Evolutionary conservation across 2,888 invertebrate genomes (phyloP).

Genomic region (Tuberolachnus salignus): DNA sequence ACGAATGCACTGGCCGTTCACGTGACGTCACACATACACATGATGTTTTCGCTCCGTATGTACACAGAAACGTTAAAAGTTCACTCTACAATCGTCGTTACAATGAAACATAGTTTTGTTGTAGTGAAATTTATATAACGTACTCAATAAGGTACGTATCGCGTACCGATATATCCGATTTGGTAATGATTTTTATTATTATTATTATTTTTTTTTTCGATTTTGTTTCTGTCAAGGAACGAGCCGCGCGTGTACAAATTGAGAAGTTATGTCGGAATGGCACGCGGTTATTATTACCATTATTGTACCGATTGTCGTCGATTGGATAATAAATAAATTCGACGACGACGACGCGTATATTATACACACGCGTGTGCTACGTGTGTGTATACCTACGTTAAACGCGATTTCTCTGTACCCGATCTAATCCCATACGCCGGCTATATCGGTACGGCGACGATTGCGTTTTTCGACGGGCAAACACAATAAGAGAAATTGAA

Average conservation of each 20-base stretch:
- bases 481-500: constrained; percentile 29
- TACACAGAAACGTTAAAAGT: no score
- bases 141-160: background rate
- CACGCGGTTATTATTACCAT: constrained; percentile 11
- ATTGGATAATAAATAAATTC: constrained; percentile 13
- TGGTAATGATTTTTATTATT: no score
- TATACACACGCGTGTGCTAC: background rate
- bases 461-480: background rate
- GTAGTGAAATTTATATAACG: no score
- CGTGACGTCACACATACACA: no score
- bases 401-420: constrained; percentile 41
- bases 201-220: no score
- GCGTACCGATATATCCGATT: background rate
- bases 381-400: background rate
- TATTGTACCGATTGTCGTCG: no score
- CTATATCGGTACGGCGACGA: background rate
- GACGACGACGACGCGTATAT: background rate
- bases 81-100: no score
- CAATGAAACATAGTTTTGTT: no score
- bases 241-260: no score
- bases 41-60: no score
- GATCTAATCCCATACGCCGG: background rate
- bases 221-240: background rate
- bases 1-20: no score
- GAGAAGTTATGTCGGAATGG: constrained; percentile 1